These are phyloP conservation scores for Diuraphis noxia DNA, from an alignment of 1,140 invertebrate species.

Conservation along the genomic window DNA sequence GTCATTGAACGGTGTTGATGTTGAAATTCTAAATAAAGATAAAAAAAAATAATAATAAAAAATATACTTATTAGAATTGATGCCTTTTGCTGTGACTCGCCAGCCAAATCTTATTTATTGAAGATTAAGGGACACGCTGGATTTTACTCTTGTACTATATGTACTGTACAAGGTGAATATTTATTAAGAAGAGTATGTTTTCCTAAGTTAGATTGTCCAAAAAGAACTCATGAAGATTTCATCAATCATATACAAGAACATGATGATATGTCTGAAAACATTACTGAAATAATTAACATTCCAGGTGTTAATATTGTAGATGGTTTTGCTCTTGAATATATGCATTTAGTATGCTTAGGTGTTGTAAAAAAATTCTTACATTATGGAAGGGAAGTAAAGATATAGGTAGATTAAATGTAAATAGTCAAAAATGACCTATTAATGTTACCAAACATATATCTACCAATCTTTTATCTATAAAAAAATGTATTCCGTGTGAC, in stretches of 20 bases:
- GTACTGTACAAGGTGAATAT: neutral
- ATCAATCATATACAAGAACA: neutral
- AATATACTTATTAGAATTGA: neutral
- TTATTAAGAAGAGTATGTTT: neutral
- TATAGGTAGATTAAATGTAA: neutral
- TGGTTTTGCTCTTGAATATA: neutral
- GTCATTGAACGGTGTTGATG: neutral
- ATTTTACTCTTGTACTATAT: neutral
- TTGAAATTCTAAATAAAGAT: neutral
- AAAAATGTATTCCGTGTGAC: neutral
- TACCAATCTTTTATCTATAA: neutral
- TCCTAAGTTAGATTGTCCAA: neutral
- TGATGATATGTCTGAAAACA: neutral
- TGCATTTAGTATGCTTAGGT: neutral
- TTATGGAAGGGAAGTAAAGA: constrained; percentile 31
- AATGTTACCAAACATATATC: neutral
- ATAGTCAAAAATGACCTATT: neutral
- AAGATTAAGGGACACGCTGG: constrained; percentile 17
- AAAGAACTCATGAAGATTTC: neutral
- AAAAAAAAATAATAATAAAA: constrained; percentile 1
- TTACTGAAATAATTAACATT: constrained; percentile 17
- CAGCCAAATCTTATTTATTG: neutral
- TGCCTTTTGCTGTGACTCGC: neutral
- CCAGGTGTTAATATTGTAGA: neutral
- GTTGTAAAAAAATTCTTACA: constrained; percentile 25